These are phyloP conservation scores for Brachionus koreanus DNA, from an alignment of 1,140 invertebrate genomes.

Conservation along the genomic window DNA sequence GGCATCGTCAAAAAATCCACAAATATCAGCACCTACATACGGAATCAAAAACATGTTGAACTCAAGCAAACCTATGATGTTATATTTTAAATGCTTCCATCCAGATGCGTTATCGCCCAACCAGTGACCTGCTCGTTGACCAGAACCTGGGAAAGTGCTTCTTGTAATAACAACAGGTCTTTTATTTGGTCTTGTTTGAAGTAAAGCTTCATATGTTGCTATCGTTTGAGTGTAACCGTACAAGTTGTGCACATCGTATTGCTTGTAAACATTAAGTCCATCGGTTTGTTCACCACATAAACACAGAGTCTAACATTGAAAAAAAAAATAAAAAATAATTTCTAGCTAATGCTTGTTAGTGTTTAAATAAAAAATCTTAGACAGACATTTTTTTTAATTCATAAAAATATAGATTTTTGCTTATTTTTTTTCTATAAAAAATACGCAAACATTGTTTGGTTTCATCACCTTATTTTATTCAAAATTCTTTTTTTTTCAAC, in stretches of 20 bases:
- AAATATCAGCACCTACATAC: conserved; percentile 77
- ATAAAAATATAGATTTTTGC: no score
- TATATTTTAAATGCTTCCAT: conserved; percentile 53
- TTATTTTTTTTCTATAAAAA: no score
- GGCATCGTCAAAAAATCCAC: conserved; percentile 76
- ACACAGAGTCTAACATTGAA: conserved; percentile 66
- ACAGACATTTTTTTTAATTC: no score
- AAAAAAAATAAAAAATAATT: neutral
- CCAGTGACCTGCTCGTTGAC: conserved; percentile 80
- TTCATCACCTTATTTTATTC: no score
- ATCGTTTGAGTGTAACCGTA: conserved; percentile 62
- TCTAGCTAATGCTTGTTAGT: no score
- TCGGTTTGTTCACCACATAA: conserved; percentile 71
- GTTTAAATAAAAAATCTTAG: no score
- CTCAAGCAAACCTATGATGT: conserved; percentile 50
- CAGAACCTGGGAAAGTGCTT: conserved; percentile 74
- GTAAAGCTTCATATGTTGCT: conserved; percentile 59
- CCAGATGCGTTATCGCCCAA: conserved; percentile 64
- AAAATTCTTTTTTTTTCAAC: neutral
- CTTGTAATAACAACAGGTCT: conserved; percentile 72
- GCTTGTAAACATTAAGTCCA: conserved; percentile 48
- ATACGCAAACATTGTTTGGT: no score
- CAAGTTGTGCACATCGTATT: conserved; percentile 69
- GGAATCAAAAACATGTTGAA: conserved; percentile 64
- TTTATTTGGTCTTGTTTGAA: conserved; percentile 31